Evolutionary conservation across 2,888 invertebrate genomes (phyloP).

Genomic region (Phrixothrix hirtus): DNA sequence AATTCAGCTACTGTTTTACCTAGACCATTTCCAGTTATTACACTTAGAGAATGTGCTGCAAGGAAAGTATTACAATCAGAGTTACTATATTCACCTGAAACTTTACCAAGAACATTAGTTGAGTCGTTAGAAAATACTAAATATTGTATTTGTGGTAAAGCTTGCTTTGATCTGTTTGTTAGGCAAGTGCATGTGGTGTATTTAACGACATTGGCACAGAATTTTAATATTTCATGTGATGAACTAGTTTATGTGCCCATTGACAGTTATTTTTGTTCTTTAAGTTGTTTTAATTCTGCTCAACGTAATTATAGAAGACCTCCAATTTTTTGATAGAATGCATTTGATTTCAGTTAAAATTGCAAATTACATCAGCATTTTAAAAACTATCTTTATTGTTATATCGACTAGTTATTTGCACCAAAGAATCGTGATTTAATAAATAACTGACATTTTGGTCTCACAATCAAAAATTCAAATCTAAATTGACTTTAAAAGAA

Average conservation of each 20-base stretch:
- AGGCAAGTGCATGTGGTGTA: slow-evolving; percentile 51
- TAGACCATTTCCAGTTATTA: slow-evolving; percentile 55
- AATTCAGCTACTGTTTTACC: slow-evolving; percentile 33
- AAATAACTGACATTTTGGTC: too few relatives aligned
- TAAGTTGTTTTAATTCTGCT: slow-evolving; percentile 54
- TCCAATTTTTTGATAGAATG: slow-evolving; percentile 57
- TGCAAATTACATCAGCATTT: slow-evolving; percentile 3
- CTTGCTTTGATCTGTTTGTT: slow-evolving; percentile 49
- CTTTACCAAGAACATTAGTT: slow-evolving; percentile 64
- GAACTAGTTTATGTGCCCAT: slow-evolving; percentile 56
- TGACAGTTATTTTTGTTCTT: slow-evolving; percentile 67
- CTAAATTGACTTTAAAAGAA: not conserved
- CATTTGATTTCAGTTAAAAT: slow-evolving; percentile 55
- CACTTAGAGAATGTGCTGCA: slow-evolving; percentile 61
- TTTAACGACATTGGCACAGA: slow-evolving; percentile 55
- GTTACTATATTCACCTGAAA: slow-evolving; percentile 60
- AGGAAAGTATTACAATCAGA: slow-evolving; percentile 60
- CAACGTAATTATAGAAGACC: slow-evolving; percentile 47
- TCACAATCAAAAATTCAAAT: too few relatives aligned
- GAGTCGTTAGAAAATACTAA: slow-evolving; percentile 64
- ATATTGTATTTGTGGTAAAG: slow-evolving; percentile 65
- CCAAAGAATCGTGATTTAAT: too few relatives aligned
- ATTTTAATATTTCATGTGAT: slow-evolving; percentile 52
- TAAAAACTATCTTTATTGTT: not conserved
- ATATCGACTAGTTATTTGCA: too few relatives aligned